Evolutionary conservation across 1,140 invertebrate species (phyloP).

Genomic region (Theocolax elegans): DNA sequence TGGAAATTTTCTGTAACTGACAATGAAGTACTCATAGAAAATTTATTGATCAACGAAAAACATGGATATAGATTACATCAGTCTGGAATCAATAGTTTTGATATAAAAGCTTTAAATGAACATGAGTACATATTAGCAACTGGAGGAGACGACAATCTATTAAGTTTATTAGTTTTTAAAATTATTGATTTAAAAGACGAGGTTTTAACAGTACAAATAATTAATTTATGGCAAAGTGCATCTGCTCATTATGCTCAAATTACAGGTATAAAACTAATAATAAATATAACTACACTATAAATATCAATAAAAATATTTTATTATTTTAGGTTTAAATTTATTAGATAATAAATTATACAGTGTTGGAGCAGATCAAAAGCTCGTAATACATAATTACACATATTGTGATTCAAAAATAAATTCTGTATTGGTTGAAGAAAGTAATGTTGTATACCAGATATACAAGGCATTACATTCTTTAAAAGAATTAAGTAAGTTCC

Average conservation of each 20-base stretch:
- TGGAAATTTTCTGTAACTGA: constrained; percentile 69
- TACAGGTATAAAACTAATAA: constrained; percentile 69
- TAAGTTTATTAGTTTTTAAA: constrained; percentile 67
- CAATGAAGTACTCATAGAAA: constrained; percentile 18
- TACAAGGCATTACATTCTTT: constrained; percentile 71
- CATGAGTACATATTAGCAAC: constrained; percentile 69
- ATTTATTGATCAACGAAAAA: constrained; percentile 24
- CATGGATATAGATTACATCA: constrained; percentile 69
- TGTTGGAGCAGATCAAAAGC: constrained; percentile 73
- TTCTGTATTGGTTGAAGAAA: constrained; percentile 61
- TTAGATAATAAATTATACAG: constrained; percentile 65
- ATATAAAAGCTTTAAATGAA: constrained; percentile 60
- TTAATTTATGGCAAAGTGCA: constrained; percentile 57
- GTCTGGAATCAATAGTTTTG: constrained; percentile 77
- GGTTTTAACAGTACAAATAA: constrained; percentile 47
- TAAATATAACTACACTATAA: no score
- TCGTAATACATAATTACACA: constrained; percentile 66
- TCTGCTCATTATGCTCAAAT: constrained; percentile 75
- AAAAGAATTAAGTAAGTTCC: constrained; percentile 49
- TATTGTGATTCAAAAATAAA: constrained; percentile 51
- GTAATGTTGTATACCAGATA: constrained; percentile 69
- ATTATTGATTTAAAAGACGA: constrained; percentile 49
- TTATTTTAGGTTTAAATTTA: constrained; percentile 67
- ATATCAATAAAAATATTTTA: constrained; percentile 24
- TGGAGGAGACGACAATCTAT: constrained; percentile 79